phyloP scores from a whole-genome alignment of 2,113 vertebrate genomes.

The Haemorhous mexicanus region DNA sequence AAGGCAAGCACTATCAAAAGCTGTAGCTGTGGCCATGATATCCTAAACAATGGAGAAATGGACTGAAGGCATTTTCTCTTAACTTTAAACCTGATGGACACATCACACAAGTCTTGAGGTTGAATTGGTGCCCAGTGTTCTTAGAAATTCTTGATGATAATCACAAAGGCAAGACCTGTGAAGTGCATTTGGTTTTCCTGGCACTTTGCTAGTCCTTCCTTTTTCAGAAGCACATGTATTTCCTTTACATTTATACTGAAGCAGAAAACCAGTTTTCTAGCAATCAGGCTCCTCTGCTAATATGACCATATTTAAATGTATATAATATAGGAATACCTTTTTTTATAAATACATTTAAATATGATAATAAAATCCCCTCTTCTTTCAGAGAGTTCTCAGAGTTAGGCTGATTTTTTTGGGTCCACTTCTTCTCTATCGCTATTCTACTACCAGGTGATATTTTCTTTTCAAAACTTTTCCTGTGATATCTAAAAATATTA shows the following conservation, averaged over 20 bases:
- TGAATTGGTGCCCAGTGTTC: background rate
- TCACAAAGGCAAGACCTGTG: background rate
- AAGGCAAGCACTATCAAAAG: background rate
- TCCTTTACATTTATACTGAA: background rate
- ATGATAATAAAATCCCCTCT: background rate
- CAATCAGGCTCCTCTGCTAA: background rate
- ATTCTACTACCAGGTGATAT: background rate
- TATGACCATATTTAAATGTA: background rate
- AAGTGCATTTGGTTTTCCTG: background rate
- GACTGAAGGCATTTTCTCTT: background rate
- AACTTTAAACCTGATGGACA: background rate
- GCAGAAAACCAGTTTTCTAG: background rate
- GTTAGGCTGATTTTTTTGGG: background rate
- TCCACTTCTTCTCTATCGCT: background rate
- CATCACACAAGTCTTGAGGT: background rate
- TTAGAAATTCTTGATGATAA: background rate
- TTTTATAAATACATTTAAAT: background rate
- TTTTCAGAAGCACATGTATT: background rate
- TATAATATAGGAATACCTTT: background rate
- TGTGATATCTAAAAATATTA: background rate
- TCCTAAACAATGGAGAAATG: background rate
- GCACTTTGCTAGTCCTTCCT: background rate
- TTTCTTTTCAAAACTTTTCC: background rate
- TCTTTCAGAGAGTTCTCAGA: background rate
- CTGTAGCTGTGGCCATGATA: background rate